Evolutionary conservation across 2,113 vertebrate genomes (phyloP).

Genomic region (Ceuthmochares aereus): DNA sequence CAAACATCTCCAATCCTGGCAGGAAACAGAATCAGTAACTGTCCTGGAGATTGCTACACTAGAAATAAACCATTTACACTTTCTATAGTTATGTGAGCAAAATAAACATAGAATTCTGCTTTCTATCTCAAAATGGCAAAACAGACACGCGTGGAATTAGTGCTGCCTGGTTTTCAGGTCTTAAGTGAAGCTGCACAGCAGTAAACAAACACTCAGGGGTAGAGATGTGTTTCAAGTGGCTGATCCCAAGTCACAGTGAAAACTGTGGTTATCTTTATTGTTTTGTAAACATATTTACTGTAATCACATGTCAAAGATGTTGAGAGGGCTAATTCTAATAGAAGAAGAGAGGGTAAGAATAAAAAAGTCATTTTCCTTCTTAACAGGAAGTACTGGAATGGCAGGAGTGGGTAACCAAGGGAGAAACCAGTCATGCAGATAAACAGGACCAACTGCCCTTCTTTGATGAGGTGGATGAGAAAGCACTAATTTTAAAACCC

Average conservation of each 20-base stretch:
- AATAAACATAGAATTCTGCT: not conserved
- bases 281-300: not conserved
- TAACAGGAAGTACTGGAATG: not conserved
- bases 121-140: not conserved
- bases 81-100: not conserved
- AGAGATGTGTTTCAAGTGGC: not conserved
- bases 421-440: not conserved
- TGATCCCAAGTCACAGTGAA: not conserved
- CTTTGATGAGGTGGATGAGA: not conserved
- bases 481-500: not conserved
- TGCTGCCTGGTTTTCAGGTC: not conserved
- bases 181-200: not conserved
- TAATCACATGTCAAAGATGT: not conserved
- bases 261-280: not conserved
- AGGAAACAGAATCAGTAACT: not conserved
- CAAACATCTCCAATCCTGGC: not conserved
- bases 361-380: not conserved
- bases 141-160: not conserved
- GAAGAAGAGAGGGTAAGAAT: not conserved
- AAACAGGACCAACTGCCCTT: not conserved
- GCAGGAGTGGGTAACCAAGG: accelerated
- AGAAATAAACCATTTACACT: not conserved
- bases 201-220: not conserved
- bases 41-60: not conserved
- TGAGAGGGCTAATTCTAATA: not conserved